Base-by-base conservation (phyloP, 2,113 vertebrate genomes). In the Dasypus novemcinctus region DNA sequence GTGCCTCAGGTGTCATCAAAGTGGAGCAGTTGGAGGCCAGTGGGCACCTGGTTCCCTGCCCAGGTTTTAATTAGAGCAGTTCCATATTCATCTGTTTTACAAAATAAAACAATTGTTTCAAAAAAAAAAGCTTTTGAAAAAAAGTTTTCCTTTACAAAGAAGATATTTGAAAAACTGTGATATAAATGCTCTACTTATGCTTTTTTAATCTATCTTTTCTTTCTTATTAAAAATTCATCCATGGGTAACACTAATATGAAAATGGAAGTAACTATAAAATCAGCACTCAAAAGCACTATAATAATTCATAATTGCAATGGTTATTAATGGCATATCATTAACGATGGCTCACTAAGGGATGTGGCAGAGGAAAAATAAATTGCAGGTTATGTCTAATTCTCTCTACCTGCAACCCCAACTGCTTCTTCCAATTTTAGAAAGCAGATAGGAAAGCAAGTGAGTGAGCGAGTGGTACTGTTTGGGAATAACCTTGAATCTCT, bases 251-350 rank as follows among this genome's bases (percentile, higher is more conserved):
- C 59, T 84, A 52, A 95, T 90, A 80, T 61, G 61, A 63, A 94
- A 96, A 95, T 84, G 49, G 64, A 96, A 94, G 33, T 54, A 95
- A 78, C 90, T 94, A 90, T 27, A 90, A 93, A 93, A 95, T 87
- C 59, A 93, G 38, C 38, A 81, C 71, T 52, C 59, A 25, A 83
- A 71, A 76, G 72, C 86, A 76, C 85, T 90, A 36, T 84, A 85
- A 92, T 96, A 86, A 94, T 90, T 87, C 78, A 63, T 96, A 97
- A 95, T 94, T 96, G 76, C 88, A 92, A 5, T 71, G 83, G 93
- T 96, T 96, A 95, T 96, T 96, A 97, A 94, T 68, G 91, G 54
- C 74, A 10, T 87, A 78, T 94, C 91, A 81, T 68, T 97, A 95
- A 95, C 49, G 91, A 95, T 38, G 41, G 49, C 66, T 92, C 43